These are phyloP conservation scores for Drosophila stalkeri DNA, from an alignment of 2,888 invertebrate species.

Conservation along the genomic window DNA sequence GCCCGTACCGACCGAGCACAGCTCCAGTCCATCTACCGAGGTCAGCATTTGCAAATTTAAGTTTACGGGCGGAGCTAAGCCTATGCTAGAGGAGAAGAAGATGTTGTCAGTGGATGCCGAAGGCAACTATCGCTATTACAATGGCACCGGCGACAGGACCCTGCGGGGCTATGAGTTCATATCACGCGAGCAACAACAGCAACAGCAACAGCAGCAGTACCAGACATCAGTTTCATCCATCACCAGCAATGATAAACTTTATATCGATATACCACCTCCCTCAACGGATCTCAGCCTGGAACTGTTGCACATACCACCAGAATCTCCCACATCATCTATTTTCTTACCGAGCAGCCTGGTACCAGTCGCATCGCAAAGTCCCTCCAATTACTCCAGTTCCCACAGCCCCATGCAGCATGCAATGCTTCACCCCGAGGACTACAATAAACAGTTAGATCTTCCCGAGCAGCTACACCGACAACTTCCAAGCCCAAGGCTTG, in stretches of 20 bases:
- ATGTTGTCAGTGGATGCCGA: slow-evolving; percentile 96
- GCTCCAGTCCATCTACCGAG: slow-evolving; percentile 92
- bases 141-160: slow-evolving; percentile 91
- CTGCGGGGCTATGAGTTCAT: slow-evolving; percentile 90
- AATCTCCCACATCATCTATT: slow-evolving; percentile 78
- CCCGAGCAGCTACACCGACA: slow-evolving; percentile 13
- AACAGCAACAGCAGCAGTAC: slow-evolving; percentile 35
- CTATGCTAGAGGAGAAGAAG: slow-evolving; percentile 95
- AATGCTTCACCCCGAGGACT: slow-evolving; percentile 35
- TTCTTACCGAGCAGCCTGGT: slow-evolving; percentile 63
- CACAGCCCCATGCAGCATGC: slow-evolving; percentile 44
- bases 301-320: slow-evolving; percentile 83
- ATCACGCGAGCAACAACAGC: slow-evolving; percentile 89
- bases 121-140: slow-evolving; percentile 94
- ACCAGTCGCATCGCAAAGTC: slow-evolving; percentile 61
- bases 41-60: slow-evolving; percentile 97
- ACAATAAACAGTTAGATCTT: slow-evolving; percentile 33
- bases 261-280: slow-evolving; percentile 82
- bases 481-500: slow-evolving; percentile 21
- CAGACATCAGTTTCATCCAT: slow-evolving; percentile 16
- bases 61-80: slow-evolving; percentile 95
- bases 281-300: slow-evolving; percentile 84
- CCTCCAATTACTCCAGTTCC: slow-evolving; percentile 50
- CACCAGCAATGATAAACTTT: slow-evolving; percentile 85
- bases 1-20: slow-evolving; percentile 91